These are phyloP conservation scores for Solenopsis fugax DNA, from an alignment of 1,140 invertebrate species.

Conservation along the genomic window DNA sequence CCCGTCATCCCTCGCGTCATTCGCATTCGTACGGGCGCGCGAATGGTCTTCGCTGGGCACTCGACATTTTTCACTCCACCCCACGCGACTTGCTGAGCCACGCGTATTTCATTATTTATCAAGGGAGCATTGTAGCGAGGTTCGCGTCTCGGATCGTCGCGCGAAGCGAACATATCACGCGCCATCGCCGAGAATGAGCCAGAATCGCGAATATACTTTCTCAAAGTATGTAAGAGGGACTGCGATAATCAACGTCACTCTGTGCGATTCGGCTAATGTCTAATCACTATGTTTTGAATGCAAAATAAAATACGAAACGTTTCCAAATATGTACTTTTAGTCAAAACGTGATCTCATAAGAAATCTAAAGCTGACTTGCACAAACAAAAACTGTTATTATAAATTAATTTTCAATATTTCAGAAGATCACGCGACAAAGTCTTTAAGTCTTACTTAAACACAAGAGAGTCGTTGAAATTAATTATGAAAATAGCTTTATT, in stretches of 20 bases:
- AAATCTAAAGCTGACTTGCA: neutral
- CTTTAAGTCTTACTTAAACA: neutral
- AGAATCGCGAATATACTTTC: neutral
- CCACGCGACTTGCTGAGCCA: conserved; percentile 49
- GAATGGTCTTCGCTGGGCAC: conserved; percentile 49
- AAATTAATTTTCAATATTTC: neutral
- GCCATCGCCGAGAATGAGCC: neutral
- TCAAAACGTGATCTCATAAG: neutral
- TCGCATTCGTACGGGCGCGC: conserved; percentile 39
- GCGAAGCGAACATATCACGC: neutral
- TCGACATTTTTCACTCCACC: conserved; percentile 56
- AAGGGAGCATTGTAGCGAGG: conserved; percentile 31
- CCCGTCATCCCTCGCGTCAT: conserved; percentile 40
- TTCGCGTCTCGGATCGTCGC: conserved; percentile 28
- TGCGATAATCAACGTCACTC: neutral
- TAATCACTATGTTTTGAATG: neutral
- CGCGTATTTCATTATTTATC: conserved; percentile 62
- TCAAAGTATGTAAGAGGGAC: neutral
- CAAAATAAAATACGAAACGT: neutral
- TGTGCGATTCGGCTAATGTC: neutral
- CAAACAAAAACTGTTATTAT: neutral
- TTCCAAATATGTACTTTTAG: neutral
- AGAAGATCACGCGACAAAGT: neutral
- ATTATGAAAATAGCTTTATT: neutral
- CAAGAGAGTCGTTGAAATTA: neutral